phyloP scores from a whole-genome alignment of 2,797 vertebrate genomes.

The Semotilus atromaculatus region DNA sequence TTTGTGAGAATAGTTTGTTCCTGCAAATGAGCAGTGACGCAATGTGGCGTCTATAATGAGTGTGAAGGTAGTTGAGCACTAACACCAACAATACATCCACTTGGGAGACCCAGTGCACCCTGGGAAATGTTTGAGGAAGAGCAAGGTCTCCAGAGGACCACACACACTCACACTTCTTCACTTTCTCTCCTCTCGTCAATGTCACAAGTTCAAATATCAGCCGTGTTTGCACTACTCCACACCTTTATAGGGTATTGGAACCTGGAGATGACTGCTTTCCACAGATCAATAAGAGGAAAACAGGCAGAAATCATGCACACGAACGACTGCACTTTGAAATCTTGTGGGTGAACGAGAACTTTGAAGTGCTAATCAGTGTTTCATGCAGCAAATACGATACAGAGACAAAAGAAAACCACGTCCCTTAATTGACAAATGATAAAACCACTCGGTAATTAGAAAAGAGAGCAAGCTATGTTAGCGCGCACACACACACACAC shows the following conservation, averaged over 20 bases:
- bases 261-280: slow-evolving; percentile 34
- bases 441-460: slow-evolving; percentile 25
- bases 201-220: slow-evolving; percentile 12
- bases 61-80: neutral
- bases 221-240: slow-evolving; percentile 21
- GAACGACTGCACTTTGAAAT: neutral
- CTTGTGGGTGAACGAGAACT: slow-evolving; percentile 1
- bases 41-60: neutral
- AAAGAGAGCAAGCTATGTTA: slow-evolving; percentile 26
- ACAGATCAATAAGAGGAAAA: slow-evolving; percentile 36
- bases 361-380: slow-evolving; percentile 24
- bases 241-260: slow-evolving; percentile 16
- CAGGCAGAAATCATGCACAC: neutral
- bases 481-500: neutral
- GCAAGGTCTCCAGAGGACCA: neutral
- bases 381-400: slow-evolving; percentile 5
- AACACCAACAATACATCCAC: neutral
- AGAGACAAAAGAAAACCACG: slow-evolving; percentile 21
- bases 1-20: neutral
- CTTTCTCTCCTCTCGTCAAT: neutral
- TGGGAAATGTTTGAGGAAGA: neutral
- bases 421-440: slow-evolving; percentile 24
- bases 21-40: neutral
- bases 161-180: neutral
- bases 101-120: slow-evolving; percentile 10